Base-by-base conservation (phyloP, 2,888 invertebrate species). In the Lithosia quadra region DNA sequence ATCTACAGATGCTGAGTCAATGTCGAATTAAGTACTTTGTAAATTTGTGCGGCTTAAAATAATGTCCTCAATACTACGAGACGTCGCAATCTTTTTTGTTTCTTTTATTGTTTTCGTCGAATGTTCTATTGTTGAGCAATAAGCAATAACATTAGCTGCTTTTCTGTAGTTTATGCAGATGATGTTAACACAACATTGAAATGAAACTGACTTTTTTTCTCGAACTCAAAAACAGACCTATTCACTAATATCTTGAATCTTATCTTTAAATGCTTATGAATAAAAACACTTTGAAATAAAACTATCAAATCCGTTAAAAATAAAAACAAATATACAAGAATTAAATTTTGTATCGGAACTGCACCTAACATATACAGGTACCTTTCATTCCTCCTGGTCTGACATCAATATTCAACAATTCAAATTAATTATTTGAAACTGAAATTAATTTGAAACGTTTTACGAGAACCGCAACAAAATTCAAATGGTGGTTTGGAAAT, bases 391-490 rank as follows among this genome's bases (percentile, higher is more conserved):
- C 13, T 59, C 34, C 4, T 10, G n/a, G 10, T 34, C 21, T n/a
- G 13, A 59, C 34, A 3, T 34, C 58, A 34, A 34, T 24, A 39
- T 60, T 3, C 73, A 69, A 72, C 74, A 24, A 55, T 28, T 21
- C 7, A 62, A 64, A 59, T 64, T 60, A 73, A 58, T 56, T 69
- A 69, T 65, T 63, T 63, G 43, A 63, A 65, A 63, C 78, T 74
- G 80, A 83, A 86, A 84, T 86, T 85, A 85, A 85, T 84, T 84
- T 79, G 74, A 83, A 82, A 81, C 81, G 77, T 82, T 79, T 77
- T 79, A 84, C 81, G 76, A 79, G 82, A 76, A 82, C 82, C 82
- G 82, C 79, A 83, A 83, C 81, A 84, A 84, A 83, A 87, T 85
- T 85, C 74, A 83, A 88, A 85, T 87, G 80, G 80, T 78, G 80